Percentiles rank a stretch among this genome's conserved stretches.
These are phyloP conservation scores for Ammospiza maritima DNA, from an alignment of 2,797 vertebrate genomes.

Conservation along the genomic window DNA sequence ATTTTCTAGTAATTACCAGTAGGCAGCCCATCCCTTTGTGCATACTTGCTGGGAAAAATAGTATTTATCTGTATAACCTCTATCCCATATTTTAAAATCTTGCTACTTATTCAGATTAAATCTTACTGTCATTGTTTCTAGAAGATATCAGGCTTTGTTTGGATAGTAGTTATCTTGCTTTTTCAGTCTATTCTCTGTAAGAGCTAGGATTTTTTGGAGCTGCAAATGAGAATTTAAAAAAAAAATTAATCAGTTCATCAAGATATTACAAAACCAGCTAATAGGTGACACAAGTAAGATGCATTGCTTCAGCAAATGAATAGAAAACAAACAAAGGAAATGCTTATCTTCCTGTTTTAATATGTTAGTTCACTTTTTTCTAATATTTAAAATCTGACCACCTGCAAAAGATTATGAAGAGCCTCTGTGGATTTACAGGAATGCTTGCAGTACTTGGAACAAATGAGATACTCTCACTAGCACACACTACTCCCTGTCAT, in stretches of 20 bases:
- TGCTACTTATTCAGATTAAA: conserved; percentile 39
- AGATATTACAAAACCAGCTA: background rate
- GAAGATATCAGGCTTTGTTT: conserved; percentile 7
- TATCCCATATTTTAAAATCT: conserved; percentile 30
- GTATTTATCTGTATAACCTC: conserved; percentile 21
- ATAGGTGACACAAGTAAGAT: conserved; percentile 29
- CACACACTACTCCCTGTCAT: conserved; percentile 28
- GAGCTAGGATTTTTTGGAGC: background rate
- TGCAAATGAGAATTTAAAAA: background rate
- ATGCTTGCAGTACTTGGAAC: conserved; percentile 44
- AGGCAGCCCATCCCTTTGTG: background rate
- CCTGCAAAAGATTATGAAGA: conserved; percentile 63
- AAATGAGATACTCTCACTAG: conserved; percentile 30
- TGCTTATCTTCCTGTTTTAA: conserved; percentile 61
- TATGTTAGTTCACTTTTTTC: conserved; percentile 25
- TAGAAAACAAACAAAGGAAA: conserved; percentile 53
- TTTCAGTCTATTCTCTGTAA: background rate
- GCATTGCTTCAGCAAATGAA: conserved; percentile 29
- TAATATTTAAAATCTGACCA: conserved; percentile 65
- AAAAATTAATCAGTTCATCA: background rate
- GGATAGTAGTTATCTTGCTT: conserved; percentile 11
- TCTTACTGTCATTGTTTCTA: conserved; percentile 32
- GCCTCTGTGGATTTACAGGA: conserved; percentile 52
- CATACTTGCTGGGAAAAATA: background rate
- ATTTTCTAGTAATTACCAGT: conserved; percentile 19